Evolutionary conservation across 2,888 invertebrate genomes (phyloP).

Genomic region (Nomada hirtipes): DNA sequence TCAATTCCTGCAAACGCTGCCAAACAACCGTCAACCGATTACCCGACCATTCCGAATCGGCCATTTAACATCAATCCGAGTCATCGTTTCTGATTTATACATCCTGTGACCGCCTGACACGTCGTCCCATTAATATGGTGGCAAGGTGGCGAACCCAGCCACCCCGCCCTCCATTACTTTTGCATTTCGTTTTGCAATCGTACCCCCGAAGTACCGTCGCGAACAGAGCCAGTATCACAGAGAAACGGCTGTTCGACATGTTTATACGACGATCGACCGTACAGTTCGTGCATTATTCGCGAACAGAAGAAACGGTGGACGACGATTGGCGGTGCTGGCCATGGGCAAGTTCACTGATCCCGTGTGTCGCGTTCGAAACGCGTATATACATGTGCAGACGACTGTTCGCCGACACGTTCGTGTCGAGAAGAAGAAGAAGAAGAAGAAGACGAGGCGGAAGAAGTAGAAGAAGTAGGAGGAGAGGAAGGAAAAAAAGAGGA

Average conservation of each 20-base stretch:
- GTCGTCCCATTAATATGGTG: slow-evolving; percentile 44
- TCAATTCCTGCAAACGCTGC: not conserved
- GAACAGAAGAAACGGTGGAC: slow-evolving; percentile 52
- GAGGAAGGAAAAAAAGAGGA: not conserved
- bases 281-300: slow-evolving; percentile 53
- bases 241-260: slow-evolving; percentile 20
- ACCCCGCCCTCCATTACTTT: not conserved
- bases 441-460: not conserved
- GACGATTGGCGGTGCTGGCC: slow-evolving; percentile 61
- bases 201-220: not conserved
- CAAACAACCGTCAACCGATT: not conserved
- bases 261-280: slow-evolving; percentile 52
- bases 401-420: slow-evolving; percentile 25
- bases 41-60: slow-evolving; percentile 7
- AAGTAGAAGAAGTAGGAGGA: slow-evolving; percentile 5
- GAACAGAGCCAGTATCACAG: not conserved
- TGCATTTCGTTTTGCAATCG: slow-evolving; percentile 12
- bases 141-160: slow-evolving; percentile 27
- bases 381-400: slow-evolving; percentile 13
- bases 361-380: slow-evolving; percentile 57
- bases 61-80: slow-evolving; percentile 23
- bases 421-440: slow-evolving; percentile 17
- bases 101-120: slow-evolving; percentile 45
- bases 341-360: slow-evolving; percentile 75
- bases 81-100: slow-evolving; percentile 46